Evolutionary conservation across 2,888 invertebrate species (phyloP), one percentile per base, ranked within the genome.

Genomic region (Orchesella flavescens): DNA sequence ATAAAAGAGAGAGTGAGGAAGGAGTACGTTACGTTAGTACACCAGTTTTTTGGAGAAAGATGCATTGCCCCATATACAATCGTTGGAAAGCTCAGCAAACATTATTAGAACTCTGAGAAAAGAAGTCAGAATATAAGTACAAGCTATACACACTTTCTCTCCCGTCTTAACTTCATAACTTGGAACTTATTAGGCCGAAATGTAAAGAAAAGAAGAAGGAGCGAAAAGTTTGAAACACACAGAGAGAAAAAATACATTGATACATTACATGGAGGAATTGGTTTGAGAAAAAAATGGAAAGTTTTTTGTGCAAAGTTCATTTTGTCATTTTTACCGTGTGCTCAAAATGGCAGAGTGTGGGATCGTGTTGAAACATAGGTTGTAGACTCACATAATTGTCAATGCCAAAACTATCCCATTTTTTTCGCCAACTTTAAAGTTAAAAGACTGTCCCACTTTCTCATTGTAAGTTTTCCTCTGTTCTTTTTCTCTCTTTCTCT

Each of bases 111-210:
- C 44, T 69, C 15, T 17, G 17, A 66, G 66, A 59, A 72, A 43
- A 19, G 23, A 55, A 69, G 69, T 24, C 15, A 69, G 53, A 13
- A 34, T 59, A 59, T 12, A 21, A 21, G 10, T 21, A 19, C 12
- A n/a, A 3, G 3, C 59, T 59, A 21, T 17, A 21, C 23, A n/a
- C 53, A 59, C 49, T 9, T 12, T 46, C 21, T 61, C 46, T 44
- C 57, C 61, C 9, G n/a, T 53, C 55, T 71, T 63, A 73, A 61
- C 73, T 73, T 73, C 49, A 34, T 15, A 73, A 73, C 46, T 71
- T 71, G 53, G 19, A 55, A 71, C 57, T 61, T 61, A 73, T 61
- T 73, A 72, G 59, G 72, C 57, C 72, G 23, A 72, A 72, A 34
- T 72, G 72, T 59, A 71, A 71, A 71, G 69, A 71, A 55, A 68